These are phyloP conservation scores for Aethes cnicana DNA, from an alignment of 2,888 invertebrate species.

Conservation along the genomic window DNA sequence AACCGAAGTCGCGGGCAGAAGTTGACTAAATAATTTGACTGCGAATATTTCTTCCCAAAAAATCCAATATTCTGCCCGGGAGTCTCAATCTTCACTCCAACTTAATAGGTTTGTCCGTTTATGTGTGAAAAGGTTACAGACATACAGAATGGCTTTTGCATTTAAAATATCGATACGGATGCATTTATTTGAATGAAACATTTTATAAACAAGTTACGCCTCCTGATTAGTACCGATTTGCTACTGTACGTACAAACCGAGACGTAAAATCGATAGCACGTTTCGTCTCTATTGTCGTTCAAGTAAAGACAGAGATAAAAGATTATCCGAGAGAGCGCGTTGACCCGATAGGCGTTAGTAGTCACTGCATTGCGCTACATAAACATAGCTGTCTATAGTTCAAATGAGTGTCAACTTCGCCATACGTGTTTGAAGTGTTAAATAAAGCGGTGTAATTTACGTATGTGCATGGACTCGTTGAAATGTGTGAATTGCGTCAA, in stretches of 20 bases:
- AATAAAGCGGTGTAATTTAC: neutral
- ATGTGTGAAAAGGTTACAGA: no score
- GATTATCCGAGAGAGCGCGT: neutral
- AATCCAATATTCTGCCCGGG: no score
- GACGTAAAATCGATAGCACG: neutral
- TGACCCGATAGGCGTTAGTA: no score
- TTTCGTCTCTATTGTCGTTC: constrained; percentile 10
- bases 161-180: no score
- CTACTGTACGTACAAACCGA: neutral
- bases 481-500: constrained; percentile 66
- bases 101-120: no score
- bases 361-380: constrained; percentile 18
- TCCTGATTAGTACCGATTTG: constrained; percentile 8
- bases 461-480: constrained; percentile 37
- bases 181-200: no score
- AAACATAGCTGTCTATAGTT: constrained; percentile 1
- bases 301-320: constrained; percentile 10
- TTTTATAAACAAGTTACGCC: neutral
- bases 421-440: neutral
- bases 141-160: no score
- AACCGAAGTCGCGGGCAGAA: no score
- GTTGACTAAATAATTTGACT: no score
- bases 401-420: constrained; percentile 2
- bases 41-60: no score
- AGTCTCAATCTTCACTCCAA: no score